These are phyloP conservation scores for Cheilosia variabilis DNA, from an alignment of 2,888 invertebrate genomes.

Conservation along the genomic window DNA sequence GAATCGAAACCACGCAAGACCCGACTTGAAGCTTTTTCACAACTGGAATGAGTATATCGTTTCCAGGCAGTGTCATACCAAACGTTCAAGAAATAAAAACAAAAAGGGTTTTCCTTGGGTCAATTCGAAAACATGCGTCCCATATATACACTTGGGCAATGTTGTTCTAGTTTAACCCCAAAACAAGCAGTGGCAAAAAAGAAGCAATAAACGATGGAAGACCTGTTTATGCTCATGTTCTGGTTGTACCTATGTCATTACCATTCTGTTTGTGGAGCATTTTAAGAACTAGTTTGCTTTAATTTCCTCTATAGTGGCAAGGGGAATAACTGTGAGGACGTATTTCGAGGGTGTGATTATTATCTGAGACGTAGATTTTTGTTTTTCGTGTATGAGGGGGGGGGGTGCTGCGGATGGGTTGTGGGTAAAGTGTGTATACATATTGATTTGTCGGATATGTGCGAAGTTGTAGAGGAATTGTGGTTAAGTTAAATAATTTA, in stretches of 20 bases:
- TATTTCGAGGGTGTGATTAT: not conserved
- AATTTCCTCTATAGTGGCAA: slow-evolving; percentile 9
- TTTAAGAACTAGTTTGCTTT: slow-evolving; percentile 22
- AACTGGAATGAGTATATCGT: slow-evolving; percentile 16
- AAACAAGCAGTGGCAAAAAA: slow-evolving; percentile 34
- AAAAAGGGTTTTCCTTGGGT: slow-evolving; percentile 63
- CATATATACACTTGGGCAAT: slow-evolving; percentile 49
- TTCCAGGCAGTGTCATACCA: slow-evolving; percentile 26
- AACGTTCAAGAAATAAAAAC: slow-evolving; percentile 29
- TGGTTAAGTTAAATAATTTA: too few relatives aligned
- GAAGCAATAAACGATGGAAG: slow-evolving; percentile 38
- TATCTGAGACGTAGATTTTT: not conserved
- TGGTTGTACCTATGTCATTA: slow-evolving; percentile 52
- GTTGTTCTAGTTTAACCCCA: slow-evolving; percentile 68
- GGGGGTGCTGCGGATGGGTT: not conserved
- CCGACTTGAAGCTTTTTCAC: slow-evolving; percentile 19
- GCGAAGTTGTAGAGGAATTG: too few relatives aligned
- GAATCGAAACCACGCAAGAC: slow-evolving; percentile 37
- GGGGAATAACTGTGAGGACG: not conserved
- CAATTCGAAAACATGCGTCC: slow-evolving; percentile 71
- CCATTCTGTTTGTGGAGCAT: slow-evolving; percentile 40
- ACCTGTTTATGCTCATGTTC: slow-evolving; percentile 52
- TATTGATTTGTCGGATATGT: too few relatives aligned
- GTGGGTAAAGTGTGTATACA: too few relatives aligned
- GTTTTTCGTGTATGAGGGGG: not conserved